Evolutionary conservation across 2,797 vertebrate species (phyloP).

Genomic region (Coregonus ussuriensis): DNA sequence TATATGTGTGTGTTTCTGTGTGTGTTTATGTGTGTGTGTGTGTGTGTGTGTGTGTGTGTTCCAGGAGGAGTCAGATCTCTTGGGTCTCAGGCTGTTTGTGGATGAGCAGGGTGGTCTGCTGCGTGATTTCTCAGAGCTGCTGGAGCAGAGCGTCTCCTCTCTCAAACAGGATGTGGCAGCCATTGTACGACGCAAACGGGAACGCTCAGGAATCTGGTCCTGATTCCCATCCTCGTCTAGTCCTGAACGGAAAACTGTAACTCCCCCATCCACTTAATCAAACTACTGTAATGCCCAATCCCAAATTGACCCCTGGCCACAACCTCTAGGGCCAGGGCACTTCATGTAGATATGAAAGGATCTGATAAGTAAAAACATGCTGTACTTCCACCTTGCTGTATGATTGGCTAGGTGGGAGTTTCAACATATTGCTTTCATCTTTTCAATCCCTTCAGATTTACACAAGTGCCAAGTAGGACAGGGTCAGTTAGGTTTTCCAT

Average conservation of each 20-base stretch:
- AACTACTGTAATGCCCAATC: neutral
- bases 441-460: too few relatives aligned
- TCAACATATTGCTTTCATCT: too few relatives aligned
- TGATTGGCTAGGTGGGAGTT: too few relatives aligned
- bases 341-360: too few relatives aligned
- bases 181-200: slow-evolving; percentile 84
- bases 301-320: too few relatives aligned
- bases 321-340: too few relatives aligned
- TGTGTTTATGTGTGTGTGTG: too few relatives aligned
- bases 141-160: slow-evolving; percentile 80
- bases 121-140: slow-evolving; percentile 81
- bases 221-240: slow-evolving; percentile 29
- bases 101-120: slow-evolving; percentile 79
- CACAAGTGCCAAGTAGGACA: too few relatives aligned
- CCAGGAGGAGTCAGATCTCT: slow-evolving; percentile 84
- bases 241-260: neutral
- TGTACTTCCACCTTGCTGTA: too few relatives aligned
- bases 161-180: slow-evolving; percentile 86
- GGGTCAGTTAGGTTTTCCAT: too few relatives aligned
- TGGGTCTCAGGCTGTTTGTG: slow-evolving; percentile 77
- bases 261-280: too few relatives aligned
- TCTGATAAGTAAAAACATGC: too few relatives aligned
- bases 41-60: slow-evolving; percentile 26
- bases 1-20: neutral
- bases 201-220: slow-evolving; percentile 72